A percentile compares a stretch with the other conserved stretches of the same genome.
phyloP scores from a whole-genome alignment of 2,113 vertebrate genomes.

The Upupa epops region DNA sequence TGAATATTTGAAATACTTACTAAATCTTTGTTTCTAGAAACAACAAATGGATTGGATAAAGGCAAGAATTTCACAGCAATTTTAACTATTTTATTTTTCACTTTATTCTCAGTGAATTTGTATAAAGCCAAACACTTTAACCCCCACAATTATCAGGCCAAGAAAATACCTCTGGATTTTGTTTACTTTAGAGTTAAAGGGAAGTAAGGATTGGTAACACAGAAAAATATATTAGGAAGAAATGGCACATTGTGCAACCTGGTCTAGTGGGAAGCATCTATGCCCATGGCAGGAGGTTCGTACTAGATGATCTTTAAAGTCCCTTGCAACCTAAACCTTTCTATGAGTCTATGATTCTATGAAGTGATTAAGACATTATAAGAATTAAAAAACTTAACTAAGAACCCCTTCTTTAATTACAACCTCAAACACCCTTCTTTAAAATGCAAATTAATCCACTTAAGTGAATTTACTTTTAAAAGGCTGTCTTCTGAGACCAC shows the following conservation, averaged over 20 bases:
- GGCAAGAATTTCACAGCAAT: not conserved
- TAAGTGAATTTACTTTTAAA: not conserved
- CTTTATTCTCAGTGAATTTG: not conserved
- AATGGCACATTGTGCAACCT: too few species aligned
- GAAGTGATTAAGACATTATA: not conserved
- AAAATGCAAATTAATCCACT: conserved; percentile 15
- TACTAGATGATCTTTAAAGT: too few species aligned
- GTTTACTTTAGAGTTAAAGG: not conserved
- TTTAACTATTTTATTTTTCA: not conserved
- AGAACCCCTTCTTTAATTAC: not conserved
- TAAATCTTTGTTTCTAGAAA: not conserved
- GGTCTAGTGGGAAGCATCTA: too few species aligned
- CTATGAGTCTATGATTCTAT: too few species aligned
- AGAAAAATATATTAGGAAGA: not conserved
- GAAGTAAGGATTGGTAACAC: not conserved
- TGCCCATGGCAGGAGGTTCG: too few species aligned
- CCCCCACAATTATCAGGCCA: not conserved
- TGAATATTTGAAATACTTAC: not conserved
- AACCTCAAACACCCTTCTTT: not conserved
- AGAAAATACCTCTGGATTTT: not conserved
- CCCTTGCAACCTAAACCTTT: too few species aligned
- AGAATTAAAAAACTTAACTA: not conserved
- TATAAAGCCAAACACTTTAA: not conserved
- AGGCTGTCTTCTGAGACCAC: not conserved
- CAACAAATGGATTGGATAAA: not conserved